These are phyloP conservation scores for Graphium colonna DNA, from an alignment of 2,888 invertebrate species.

Conservation along the genomic window DNA sequence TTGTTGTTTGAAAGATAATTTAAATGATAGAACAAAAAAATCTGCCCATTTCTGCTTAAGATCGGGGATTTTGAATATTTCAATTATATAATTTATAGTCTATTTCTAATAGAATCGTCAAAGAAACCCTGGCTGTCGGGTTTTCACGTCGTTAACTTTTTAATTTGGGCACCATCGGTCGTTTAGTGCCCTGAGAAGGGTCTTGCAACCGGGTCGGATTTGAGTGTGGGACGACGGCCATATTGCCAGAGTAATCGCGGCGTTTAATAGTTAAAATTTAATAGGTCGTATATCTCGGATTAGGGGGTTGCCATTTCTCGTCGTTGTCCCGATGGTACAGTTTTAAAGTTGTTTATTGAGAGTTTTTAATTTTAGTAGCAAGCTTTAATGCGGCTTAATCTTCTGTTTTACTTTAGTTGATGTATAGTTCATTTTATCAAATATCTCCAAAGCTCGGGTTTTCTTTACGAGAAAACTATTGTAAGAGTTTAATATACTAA, in stretches of 20 bases:
- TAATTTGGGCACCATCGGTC: not conserved
- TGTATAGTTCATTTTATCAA: not conserved
- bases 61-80: no score
- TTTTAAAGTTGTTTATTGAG: no score
- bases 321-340: not conserved
- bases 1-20: no score
- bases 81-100: not conserved
- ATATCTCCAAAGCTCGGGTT: no score
- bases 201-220: slow-evolving; percentile 26
- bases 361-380: no score
- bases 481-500: no score
- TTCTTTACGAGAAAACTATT: no score
- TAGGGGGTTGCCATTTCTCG: slow-evolving; percentile 7
- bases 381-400: no score
- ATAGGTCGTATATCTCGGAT: slow-evolving; percentile 13
- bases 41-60: no score
- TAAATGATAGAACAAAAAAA: no score
- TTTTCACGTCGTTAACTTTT: not conserved
- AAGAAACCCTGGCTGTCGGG: not conserved
- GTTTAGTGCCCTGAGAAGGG: slow-evolving; percentile 18
- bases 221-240: slow-evolving; percentile 25
- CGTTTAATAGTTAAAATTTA: slow-evolving; percentile 16
- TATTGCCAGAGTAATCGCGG: slow-evolving; percentile 14
- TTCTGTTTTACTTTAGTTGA: no score
- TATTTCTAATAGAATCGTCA: not conserved